These are phyloP conservation scores for Melanostoma mellinum DNA, from an alignment of 2,888 invertebrate genomes.

Conservation along the genomic window DNA sequence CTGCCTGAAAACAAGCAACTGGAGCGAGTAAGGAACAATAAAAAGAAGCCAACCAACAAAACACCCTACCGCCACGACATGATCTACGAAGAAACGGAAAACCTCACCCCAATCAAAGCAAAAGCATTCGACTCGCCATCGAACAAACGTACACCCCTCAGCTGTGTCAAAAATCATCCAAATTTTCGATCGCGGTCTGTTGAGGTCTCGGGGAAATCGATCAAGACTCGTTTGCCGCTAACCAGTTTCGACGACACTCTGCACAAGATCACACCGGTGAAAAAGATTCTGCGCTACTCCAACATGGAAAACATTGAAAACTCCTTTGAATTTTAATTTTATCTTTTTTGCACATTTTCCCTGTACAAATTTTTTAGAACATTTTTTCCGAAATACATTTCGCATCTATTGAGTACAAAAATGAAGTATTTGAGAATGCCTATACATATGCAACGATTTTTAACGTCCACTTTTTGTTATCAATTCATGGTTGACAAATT, in stretches of 20 bases:
- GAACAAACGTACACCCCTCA: constrained; percentile 77
- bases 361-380: constrained; percentile 25
- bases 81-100: constrained; percentile 77
- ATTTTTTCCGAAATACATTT: constrained; percentile 45
- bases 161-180: constrained; percentile 78
- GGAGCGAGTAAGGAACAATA: constrained; percentile 77
- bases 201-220: constrained; percentile 74
- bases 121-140: constrained; percentile 69
- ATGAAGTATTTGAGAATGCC: background rate
- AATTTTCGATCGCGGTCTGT: constrained; percentile 77
- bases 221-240: constrained; percentile 74
- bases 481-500: background rate
- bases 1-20: constrained; percentile 75
- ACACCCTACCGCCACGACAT: constrained; percentile 68
- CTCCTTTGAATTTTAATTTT: constrained; percentile 57
- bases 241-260: constrained; percentile 77
- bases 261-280: constrained; percentile 64
- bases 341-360: constrained; percentile 38
- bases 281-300: constrained; percentile 65
- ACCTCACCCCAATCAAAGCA: constrained; percentile 52
- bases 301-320: constrained; percentile 70
- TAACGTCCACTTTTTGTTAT: background rate
- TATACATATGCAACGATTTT: constrained; percentile 24
- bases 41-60: constrained; percentile 62
- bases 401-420: constrained; percentile 46